Percentiles rank a stretch among this genome's conserved stretches.
Conservation (phyloP, 1,140 invertebrate genomes). For the Hycleus cichorii region DNA sequence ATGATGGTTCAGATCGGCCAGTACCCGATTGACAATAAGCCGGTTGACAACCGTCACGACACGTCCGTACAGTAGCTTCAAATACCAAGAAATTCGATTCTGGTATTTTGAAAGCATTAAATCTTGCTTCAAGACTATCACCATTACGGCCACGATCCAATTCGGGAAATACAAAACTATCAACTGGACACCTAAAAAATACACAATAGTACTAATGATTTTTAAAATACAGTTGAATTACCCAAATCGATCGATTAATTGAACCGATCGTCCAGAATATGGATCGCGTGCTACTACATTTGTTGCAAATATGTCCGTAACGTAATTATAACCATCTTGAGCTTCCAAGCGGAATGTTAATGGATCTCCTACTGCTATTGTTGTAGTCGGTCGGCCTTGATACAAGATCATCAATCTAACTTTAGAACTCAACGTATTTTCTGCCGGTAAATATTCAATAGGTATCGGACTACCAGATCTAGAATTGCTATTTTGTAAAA, state of each 20-base stretch:
- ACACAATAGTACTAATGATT: background rate
- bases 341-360: conserved; percentile 83
- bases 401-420: conserved; percentile 79
- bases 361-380: conserved; percentile 89
- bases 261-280: conserved; percentile 81
- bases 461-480: conserved; percentile 84
- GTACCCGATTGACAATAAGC: conserved; percentile 59
- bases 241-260: conserved; percentile 84
- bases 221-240: conserved; percentile 39
- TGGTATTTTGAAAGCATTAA: conserved; percentile 92
- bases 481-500: conserved; percentile 11
- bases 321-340: conserved; percentile 81
- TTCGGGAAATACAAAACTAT: conserved; percentile 87
- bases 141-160: conserved; percentile 76
- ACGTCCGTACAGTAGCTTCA: conserved; percentile 84
- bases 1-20: conserved; percentile 66
- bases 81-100: conserved; percentile 91
- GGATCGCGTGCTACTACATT: conserved; percentile 91
- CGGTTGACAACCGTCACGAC: conserved; percentile 81
- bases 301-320: conserved; percentile 84
- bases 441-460: conserved; percentile 83
- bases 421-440: conserved; percentile 81
- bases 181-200: conserved; percentile 71
- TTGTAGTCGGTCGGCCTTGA: conserved; percentile 83
- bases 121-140: conserved; percentile 81